Evolutionary conservation across 2,797 vertebrate genomes (phyloP).

Genomic region (Eremophila alpestris): DNA sequence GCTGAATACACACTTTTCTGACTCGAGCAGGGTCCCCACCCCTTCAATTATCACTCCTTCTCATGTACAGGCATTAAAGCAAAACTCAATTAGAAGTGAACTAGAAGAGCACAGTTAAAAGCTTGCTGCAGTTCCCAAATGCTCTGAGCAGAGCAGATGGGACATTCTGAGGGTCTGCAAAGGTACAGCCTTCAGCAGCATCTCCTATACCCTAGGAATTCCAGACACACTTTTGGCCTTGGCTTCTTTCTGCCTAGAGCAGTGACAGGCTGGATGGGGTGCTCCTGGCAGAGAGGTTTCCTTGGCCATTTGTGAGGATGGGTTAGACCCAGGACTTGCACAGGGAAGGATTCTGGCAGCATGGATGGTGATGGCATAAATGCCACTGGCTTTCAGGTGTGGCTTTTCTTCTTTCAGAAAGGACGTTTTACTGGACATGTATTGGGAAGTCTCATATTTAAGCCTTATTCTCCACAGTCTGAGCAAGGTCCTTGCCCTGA

Average conservation of each 20-base stretch:
- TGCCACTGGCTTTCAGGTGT: background rate
- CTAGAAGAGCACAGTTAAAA: background rate
- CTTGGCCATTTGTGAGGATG: background rate
- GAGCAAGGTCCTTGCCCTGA: background rate
- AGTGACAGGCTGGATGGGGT: background rate
- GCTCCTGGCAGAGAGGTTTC: background rate
- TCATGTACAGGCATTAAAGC: background rate
- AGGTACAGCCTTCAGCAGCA: background rate
- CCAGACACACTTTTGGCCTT: background rate
- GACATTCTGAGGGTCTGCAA: background rate
- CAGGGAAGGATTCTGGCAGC: background rate
- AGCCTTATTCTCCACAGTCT: background rate
- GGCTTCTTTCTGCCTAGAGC: background rate
- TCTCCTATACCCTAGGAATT: background rate
- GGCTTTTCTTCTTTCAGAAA: background rate
- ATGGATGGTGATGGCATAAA: accelerated
- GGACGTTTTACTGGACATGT: background rate
- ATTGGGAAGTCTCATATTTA: background rate
- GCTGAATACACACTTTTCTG: background rate
- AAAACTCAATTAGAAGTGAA: background rate
- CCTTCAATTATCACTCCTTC: background rate
- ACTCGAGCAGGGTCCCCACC: accelerated
- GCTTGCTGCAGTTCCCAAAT: background rate
- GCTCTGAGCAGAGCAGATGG: background rate
- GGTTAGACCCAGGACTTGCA: background rate